These are phyloP conservation scores for Alouatta palliata DNA, from an alignment of 2,113 vertebrate genomes.

Conservation along the genomic window DNA sequence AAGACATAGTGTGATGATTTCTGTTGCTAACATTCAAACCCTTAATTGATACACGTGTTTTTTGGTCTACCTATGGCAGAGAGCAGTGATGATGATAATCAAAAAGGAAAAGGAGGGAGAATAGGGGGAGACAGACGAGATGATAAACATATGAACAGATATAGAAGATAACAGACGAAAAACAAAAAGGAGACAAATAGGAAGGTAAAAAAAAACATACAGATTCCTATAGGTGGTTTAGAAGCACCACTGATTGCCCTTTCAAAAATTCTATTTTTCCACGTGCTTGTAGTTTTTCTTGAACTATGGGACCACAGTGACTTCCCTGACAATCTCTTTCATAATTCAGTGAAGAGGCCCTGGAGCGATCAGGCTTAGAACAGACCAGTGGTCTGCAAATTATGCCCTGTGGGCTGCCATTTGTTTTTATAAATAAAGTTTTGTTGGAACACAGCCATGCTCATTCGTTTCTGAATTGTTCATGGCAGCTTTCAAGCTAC, in stretches of 20 bases:
- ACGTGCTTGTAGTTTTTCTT: not conserved
- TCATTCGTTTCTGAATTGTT: not conserved
- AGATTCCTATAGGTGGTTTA: not conserved
- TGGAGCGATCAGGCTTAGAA: not conserved
- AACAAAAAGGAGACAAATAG: not conserved
- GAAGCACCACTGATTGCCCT: not conserved
- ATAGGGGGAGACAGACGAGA: not conserved
- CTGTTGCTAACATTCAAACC: not conserved
- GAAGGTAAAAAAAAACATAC: not conserved
- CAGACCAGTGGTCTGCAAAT: not conserved
- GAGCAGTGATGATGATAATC: not conserved
- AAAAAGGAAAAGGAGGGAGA: not conserved
- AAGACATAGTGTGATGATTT: not conserved
- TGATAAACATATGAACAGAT: not conserved
- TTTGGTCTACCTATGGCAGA: not conserved
- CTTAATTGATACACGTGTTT: not conserved
- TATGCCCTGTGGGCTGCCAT: not conserved
- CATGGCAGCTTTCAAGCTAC: not conserved
- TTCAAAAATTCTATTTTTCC: not conserved
- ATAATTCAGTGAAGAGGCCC: not conserved
- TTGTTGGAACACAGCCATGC: not conserved
- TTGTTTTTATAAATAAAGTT: conserved; percentile 25
- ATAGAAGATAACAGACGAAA: not conserved
- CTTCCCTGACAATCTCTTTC: not conserved
- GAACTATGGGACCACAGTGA: not conserved